These are phyloP conservation scores for Calliopum simillimum DNA, from an alignment of 2,888 invertebrate genomes.

Conservation along the genomic window DNA sequence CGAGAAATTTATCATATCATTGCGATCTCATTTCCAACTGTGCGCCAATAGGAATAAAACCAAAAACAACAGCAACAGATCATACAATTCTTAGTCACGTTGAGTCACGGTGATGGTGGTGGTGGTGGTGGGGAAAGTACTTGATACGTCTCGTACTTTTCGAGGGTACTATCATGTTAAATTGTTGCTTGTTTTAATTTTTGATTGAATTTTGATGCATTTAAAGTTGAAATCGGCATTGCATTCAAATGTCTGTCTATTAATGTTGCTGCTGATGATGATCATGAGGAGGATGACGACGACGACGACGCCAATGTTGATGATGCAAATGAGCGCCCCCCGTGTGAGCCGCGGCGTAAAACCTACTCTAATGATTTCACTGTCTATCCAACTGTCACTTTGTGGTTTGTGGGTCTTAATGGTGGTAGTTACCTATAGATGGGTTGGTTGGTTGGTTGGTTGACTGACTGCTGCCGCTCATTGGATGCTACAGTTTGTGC, in stretches of 20 bases:
- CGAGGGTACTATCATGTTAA: constrained; percentile 31
- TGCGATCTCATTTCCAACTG: constrained; percentile 24
- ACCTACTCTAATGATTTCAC: not conserved
- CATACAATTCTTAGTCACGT: not conserved
- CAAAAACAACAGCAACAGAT: too few relatives aligned
- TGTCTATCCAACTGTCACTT: not conserved
- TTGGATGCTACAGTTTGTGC: constrained; percentile 47
- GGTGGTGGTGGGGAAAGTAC: not conserved
- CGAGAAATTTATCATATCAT: constrained; percentile 20
- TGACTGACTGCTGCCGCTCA: not conserved
- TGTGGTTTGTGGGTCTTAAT: not conserved
- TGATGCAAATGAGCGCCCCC: too few relatives aligned
- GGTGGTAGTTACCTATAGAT: not conserved
- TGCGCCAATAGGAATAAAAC: not conserved
- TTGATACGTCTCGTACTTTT: not conserved
- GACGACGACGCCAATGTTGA: too few relatives aligned
- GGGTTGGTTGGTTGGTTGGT: too few relatives aligned
- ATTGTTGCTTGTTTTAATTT: constrained; percentile 49
- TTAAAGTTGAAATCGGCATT: constrained; percentile 33
- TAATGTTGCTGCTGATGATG: too few relatives aligned
- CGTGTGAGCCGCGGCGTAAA: too few relatives aligned
- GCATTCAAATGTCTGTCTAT: too few relatives aligned
- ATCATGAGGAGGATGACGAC: too few relatives aligned
- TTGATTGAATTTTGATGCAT: constrained; percentile 62
- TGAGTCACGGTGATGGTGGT: not conserved